Percentiles rank a stretch among this genome's conserved stretches.
These are phyloP conservation scores for Coptotermes formosanus DNA, from an alignment of 1,140 invertebrate genomes.

Conservation along the genomic window DNA sequence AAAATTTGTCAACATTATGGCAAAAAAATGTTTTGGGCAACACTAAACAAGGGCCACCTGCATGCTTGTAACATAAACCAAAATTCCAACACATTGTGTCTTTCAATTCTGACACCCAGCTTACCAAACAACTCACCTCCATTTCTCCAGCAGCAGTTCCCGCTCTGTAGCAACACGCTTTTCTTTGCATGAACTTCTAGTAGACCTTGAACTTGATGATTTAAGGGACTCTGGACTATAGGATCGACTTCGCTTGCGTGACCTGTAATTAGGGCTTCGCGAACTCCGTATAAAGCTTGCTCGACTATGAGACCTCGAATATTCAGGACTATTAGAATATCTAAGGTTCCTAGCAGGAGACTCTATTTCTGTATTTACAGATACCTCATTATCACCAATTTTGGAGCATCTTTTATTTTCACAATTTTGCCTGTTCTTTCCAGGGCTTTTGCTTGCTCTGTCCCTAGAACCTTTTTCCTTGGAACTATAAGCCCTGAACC, in stretches of 20 bases:
- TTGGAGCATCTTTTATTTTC: not conserved
- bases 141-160: conserved; percentile 23
- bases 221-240: not conserved
- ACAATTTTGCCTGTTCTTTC: too few species aligned
- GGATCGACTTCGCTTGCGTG: not conserved
- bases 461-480: not conserved
- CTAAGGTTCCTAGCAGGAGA: not conserved
- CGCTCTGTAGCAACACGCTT: conserved; percentile 5
- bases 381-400: not conserved
- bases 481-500: not conserved
- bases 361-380: not conserved
- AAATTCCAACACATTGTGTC: too few species aligned
- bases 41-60: too few species aligned
- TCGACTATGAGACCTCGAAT: not conserved
- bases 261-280: not conserved
- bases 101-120: too few species aligned
- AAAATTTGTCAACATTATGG: too few species aligned
- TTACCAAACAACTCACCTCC: not conserved
- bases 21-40: too few species aligned
- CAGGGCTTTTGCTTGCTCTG: not conserved
- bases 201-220: not conserved
- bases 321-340: not conserved
- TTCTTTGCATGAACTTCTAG: not conserved
- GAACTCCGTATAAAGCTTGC: not conserved
- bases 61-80: too few species aligned